Base-by-base conservation (phyloP, 2,888 invertebrate genomes). In the Halocaridina rubra region DNA sequence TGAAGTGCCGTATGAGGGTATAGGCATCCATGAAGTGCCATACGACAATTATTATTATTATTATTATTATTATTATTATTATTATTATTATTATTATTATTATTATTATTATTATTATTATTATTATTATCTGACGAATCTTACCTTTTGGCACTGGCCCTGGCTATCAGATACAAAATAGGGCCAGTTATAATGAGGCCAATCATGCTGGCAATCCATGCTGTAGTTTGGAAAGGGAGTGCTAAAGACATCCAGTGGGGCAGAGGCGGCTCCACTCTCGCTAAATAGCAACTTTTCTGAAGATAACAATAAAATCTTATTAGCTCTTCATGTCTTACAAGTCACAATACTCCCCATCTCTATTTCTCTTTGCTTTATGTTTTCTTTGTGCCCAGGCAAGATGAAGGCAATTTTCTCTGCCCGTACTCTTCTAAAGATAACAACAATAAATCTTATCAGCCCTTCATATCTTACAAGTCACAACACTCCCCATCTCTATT, bases 201-300 rank as follows among this genome's bases (percentile, higher is more conserved):
- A 3, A 82, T 19, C 8, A 81, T 61, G 39, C 74, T 33, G 2
- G 84, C 84, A 32, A 84, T 57, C 86, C 86, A 86, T 1, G 86
- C 76, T 64, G 39, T 46, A 16, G n/a, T 19, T 2, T 53, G 72
- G 76, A 86, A 86, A 64, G 86, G 86, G 33, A 76, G 77, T 13
- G 84, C 72, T 22, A 84, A 72, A 33, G 79, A 46, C 64, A 80
- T 67, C 86, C 86, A 86, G 30, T 77, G 79, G 30, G 86, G 80
- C 10, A 86, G 72, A 19, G 86, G 84, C 13, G 84, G 61, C 8
- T 80, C 80, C 53, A 29, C 61, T 13, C 86, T 22, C n/a, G 80
- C 80, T 80, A 86, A 22, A 53, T 84, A 86, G 57, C 86, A 86
- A 22, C 61, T 33, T 3, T 13, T 29, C 80, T 80, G 59, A 1